A percentile compares a stretch with the other conserved stretches of the same genome.
Conservation (phyloP, 2,888 invertebrate species). For the Drosophila eohydei region DNA sequence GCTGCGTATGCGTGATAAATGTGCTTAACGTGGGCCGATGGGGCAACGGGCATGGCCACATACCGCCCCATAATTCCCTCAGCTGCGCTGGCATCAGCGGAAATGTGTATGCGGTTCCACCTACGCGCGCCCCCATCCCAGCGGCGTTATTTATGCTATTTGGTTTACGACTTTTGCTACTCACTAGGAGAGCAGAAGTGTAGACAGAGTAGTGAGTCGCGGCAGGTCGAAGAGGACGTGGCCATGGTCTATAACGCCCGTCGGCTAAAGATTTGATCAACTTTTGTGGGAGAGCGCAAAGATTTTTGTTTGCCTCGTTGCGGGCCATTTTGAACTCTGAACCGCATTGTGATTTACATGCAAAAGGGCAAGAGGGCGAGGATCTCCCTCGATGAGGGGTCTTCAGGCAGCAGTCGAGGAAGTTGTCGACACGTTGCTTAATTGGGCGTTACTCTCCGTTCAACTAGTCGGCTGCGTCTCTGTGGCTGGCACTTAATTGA, state of each 20-base stretch:
- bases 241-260: conserved; percentile 13
- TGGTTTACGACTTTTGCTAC: conserved; percentile 67
- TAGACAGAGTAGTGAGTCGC: neutral
- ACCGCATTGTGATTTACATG: conserved; percentile 73
- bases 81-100: conserved; percentile 31
- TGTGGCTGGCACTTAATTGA: conserved; percentile 37
- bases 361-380: conserved; percentile 24
- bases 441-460: conserved; percentile 59
- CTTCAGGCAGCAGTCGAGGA: conserved; percentile 18
- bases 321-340: conserved; percentile 72
- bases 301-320: conserved; percentile 61
- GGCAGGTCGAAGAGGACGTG: neutral
- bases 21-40: conserved; percentile 54
- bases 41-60: conserved; percentile 44
- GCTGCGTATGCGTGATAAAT: conserved; percentile 77
- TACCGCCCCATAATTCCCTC: conserved; percentile 25
- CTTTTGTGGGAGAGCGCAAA: conserved; percentile 53
- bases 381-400: neutral
- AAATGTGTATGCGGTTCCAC: conserved; percentile 54
- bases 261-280: conserved; percentile 63
- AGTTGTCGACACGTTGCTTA: conserved; percentile 71
- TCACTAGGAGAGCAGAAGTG: conserved; percentile 35
- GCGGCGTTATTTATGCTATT: conserved; percentile 72
- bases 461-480: conserved; percentile 46
- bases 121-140: conserved; percentile 37